phyloP scores from a whole-genome alignment of 2,797 vertebrate genomes.

The Bradypus variegatus region DNA sequence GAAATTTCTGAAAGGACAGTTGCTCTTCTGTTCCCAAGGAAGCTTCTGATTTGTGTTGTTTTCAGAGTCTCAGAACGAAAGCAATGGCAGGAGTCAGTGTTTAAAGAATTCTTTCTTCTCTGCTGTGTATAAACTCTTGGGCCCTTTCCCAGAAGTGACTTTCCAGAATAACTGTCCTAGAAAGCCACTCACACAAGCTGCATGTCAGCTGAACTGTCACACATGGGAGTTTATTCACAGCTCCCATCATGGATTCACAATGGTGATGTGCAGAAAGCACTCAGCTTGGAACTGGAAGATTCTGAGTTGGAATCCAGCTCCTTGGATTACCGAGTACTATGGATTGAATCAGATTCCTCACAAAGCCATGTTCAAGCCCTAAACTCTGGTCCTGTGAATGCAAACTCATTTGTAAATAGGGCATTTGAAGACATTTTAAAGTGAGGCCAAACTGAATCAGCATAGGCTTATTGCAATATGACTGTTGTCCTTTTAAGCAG shows the following conservation, averaged over 20 bases:
- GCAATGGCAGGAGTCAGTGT: constrained; percentile 1
- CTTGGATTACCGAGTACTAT: neutral
- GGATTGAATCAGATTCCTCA: too few species aligned
- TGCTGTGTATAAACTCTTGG: constrained; percentile 47
- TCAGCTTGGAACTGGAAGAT: neutral
- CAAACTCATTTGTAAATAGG: too few species aligned
- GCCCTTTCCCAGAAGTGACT: constrained; percentile 63
- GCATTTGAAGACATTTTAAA: too few species aligned
- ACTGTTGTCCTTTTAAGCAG: too few species aligned
- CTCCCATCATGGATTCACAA: neutral
- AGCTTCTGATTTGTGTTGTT: constrained; percentile 28
- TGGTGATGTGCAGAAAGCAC: neutral
- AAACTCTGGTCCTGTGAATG: too few species aligned
- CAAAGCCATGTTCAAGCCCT: too few species aligned
- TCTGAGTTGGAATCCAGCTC: constrained; percentile 9
- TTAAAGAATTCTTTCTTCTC: constrained; percentile 59
- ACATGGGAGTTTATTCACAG: constrained; percentile 3
- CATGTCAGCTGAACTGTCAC: constrained; percentile 35
- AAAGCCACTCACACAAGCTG: constrained; percentile 48
- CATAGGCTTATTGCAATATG: too few species aligned
- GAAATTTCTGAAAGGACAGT: constrained; percentile 35
- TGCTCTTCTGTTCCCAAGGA: constrained; percentile 43
- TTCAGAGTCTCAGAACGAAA: constrained; percentile 37
- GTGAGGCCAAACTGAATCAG: too few species aligned
- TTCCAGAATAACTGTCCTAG: constrained; percentile 64